Conservation (phyloP, 2,113 vertebrate species). For the Podarcis raffonei region DNA sequence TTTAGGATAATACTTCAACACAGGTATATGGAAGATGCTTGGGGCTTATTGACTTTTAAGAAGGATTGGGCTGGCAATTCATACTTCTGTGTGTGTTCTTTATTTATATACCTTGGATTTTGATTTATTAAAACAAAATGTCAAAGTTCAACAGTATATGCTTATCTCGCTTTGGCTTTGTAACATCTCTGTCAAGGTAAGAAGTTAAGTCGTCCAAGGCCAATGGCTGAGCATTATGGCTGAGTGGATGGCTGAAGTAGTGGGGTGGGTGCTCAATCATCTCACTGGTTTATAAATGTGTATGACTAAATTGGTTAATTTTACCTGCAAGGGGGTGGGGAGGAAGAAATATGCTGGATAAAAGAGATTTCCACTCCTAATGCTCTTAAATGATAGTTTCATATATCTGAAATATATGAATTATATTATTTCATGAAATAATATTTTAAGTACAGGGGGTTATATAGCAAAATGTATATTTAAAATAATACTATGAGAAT, state of each 20-base stretch:
- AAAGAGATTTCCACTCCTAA: background rate
- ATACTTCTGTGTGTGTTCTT: background rate
- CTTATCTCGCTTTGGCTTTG: background rate
- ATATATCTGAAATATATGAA: background rate
- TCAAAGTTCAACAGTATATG: background rate
- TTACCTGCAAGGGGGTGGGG: background rate
- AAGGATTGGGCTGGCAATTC: background rate
- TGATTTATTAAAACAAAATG: background rate
- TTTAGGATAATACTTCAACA: background rate
- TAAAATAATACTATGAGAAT: constrained; percentile 29
- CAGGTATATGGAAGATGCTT: background rate
- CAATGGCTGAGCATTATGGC: background rate
- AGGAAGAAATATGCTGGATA: background rate
- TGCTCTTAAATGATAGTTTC: constrained; percentile 13
- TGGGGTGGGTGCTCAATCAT: background rate
- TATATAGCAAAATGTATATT: background rate
- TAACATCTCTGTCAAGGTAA: background rate
- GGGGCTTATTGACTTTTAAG: background rate
- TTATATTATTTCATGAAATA: background rate
- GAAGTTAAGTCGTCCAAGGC: background rate
- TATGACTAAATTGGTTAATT: background rate
- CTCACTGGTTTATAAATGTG: background rate
- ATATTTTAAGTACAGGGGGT: constrained; percentile 6
- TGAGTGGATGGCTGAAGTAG: background rate
- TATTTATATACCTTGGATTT: background rate